Evolutionary conservation across 2,797 vertebrate species (phyloP).

Genomic region (Pogoniulus pusillus): DNA sequence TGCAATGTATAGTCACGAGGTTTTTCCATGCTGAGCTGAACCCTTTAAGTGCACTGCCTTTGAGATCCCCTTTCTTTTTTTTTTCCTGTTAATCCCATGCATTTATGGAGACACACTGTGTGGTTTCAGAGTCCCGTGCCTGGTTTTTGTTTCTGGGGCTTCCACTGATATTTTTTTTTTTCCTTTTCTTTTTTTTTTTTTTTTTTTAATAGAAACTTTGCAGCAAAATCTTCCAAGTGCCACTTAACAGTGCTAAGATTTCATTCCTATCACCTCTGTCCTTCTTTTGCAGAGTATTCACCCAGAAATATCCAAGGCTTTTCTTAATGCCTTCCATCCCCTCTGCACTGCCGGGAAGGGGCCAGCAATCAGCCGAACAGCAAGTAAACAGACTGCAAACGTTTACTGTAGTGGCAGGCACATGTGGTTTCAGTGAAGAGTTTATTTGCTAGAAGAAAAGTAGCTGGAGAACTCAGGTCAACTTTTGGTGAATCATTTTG

Average conservation of each 20-base stretch:
- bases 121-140: neutral
- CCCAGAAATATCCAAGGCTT: conserved; percentile 32
- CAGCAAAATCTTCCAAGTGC: conserved; percentile 19
- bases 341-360: neutral
- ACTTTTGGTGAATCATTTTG: conserved; percentile 34
- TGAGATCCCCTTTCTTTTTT: neutral
- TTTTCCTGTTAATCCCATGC: neutral
- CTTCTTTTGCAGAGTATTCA: conserved; percentile 1
- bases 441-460: conserved; percentile 53
- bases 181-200: too few relatives aligned
- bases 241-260: neutral
- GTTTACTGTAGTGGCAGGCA: neutral
- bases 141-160: neutral
- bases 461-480: conserved; percentile 44
- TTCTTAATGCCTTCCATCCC: conserved; percentile 52
- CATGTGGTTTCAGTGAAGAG: conserved; percentile 60
- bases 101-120: neutral
- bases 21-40: neutral
- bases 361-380: conserved; percentile 41
- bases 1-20: neutral
- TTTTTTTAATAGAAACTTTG: neutral
- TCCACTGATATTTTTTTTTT: neutral
- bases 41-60: neutral
- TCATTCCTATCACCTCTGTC: conserved; percentile 6
- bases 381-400: conserved; percentile 14